Evolutionary conservation across 2,888 invertebrate species (phyloP), one percentile per base, ranked within the genome.

Genomic region (Desoria tigrina): DNA sequence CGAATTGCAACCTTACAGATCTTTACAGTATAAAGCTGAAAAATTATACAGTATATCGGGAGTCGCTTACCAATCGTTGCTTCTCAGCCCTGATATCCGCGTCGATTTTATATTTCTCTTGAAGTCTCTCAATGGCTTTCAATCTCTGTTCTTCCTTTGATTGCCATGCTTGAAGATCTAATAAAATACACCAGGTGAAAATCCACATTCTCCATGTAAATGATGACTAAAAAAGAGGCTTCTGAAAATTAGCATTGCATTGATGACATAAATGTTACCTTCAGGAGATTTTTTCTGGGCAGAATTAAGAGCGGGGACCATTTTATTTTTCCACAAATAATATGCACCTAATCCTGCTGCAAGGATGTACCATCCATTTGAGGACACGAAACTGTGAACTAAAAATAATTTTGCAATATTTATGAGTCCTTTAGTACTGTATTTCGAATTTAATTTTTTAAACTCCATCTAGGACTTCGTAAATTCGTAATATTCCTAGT

Each of bases 141-240:
- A 66, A 60, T 54, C 73, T 67, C 14, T 73, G 72, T 26, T 71
- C 73, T 42, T 75, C 73, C 32, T 71, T 72, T 4, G 57, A 21
- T 57, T 66, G 67, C 53, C 61, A 66, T 4, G 45, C 63, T 32
- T 61, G 59, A 27, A 69, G 11, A n/a, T 72, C 72, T 72, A 42
- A n/a, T 42, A 60, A 50, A 11, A 63, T 54, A 28, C 53, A 56
- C 24, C 26, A 7, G 16, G 21, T 23, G 42, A 32, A 49, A 7
- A 24, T n/a, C n/a, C n/a, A n/a, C n/a, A n/a, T n/a, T n/a, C n/a
- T n/a, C n/a, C n/a, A n/a, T n/a, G n/a, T n/a, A n/a, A n/a, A n/a
- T n/a, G n/a, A n/a, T n/a, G n/a, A 53, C 14, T 42, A 42, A 23
- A 9, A 54, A 23, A n/a, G 27, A 26, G 11, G 26, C 26, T 50